A percentile compares a stretch with the other conserved stretches of the same genome.
These are phyloP conservation scores for Rhamnusium bicolor DNA, from an alignment of 2,888 invertebrate genomes.

Conservation along the genomic window DNA sequence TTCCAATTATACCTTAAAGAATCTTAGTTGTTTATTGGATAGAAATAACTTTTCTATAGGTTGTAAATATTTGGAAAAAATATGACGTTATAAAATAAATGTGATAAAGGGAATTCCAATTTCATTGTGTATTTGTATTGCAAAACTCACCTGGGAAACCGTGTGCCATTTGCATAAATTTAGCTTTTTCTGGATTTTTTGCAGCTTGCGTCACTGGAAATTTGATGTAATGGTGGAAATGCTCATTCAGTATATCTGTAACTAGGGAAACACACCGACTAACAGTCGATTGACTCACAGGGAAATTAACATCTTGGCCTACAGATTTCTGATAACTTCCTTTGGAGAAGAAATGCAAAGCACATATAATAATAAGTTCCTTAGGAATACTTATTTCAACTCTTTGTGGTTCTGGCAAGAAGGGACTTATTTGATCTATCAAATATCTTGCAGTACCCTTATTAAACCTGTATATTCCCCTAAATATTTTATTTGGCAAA, in stretches of 20 bases:
- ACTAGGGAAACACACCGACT: neutral
- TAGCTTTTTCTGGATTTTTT: neutral
- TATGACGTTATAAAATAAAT: too few relatives aligned
- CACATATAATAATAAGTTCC: neutral
- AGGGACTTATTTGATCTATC: too few relatives aligned
- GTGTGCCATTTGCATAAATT: neutral
- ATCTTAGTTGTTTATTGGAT: neutral
- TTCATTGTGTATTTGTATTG: too few relatives aligned
- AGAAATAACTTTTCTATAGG: neutral
- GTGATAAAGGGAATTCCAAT: too few relatives aligned
- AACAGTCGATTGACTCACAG: neutral
- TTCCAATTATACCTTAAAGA: neutral
- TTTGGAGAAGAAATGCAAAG: neutral
- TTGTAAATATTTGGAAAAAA: neutral
- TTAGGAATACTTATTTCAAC: neutral
- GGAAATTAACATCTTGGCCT: neutral
- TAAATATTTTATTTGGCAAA: too few relatives aligned
- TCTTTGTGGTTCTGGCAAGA: too few relatives aligned
- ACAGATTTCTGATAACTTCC: neutral
- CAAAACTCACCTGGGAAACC: neutral
- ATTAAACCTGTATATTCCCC: too few relatives aligned
- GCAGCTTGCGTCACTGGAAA: neutral
- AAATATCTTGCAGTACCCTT: too few relatives aligned
- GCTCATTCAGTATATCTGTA: neutral
- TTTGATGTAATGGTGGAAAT: neutral